Evolutionary conservation across 2,797 vertebrate species (phyloP), one percentile per base, ranked within the genome.

Genomic region (Spheniscus humboldti): DNA sequence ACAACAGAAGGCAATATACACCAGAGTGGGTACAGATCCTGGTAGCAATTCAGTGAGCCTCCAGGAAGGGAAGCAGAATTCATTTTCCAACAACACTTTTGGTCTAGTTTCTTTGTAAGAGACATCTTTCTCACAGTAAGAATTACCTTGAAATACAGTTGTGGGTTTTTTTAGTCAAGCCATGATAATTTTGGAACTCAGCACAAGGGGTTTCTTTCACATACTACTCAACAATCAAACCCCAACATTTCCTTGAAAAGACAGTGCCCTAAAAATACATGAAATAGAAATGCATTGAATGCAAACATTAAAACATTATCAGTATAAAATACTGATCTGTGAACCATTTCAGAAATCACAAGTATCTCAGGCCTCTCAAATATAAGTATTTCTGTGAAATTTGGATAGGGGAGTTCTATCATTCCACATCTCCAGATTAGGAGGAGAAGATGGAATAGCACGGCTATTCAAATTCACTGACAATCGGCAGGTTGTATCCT

Each of bases 1-100:
- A 4, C 4, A 4, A 35, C 18, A 35, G 0, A 4, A 81, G 27
- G 39, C 10, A 72, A 16, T 0, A 4, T 23, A 45, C 14, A 31
- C 22, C 9, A 20, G 27, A 13, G 20, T 53, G 90, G 33, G 16
- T 37, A 66, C 20, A 30, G 4, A 3, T 25, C 56, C 43, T 59
- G 11, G 16, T 3, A 82, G 16, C 3, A 55, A 13, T 13, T 31
- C 63, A 80, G 30, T 17, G 7, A 86, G 18, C 30, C 15, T 92
- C 17, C 27, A 30, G 10, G 45, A 85, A 27, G 3, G 1, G 13
- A 81, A 55, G 24, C 4, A 76, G 27, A 52, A 91, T 31, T 19
- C 6, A 8, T 59, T 90, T 95, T 43, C 39, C 55, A 66, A 7
- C 11, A 83, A 63, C 7, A 4, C 0, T 78, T 69, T 47, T 79